Evolutionary conservation across 2,888 invertebrate species (phyloP).

Genomic region (Junonia oenone): DNA sequence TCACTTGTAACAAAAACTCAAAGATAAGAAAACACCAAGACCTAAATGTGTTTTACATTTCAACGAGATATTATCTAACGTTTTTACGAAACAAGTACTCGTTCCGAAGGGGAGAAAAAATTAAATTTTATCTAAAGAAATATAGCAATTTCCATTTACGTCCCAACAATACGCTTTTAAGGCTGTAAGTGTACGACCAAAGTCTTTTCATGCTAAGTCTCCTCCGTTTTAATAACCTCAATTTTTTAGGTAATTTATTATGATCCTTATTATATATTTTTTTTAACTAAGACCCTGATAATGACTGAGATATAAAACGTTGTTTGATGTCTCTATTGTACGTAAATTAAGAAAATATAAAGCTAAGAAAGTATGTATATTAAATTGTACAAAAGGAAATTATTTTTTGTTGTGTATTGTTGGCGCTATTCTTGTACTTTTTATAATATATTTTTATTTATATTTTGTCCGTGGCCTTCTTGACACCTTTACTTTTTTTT

Average conservation of each 20-base stretch:
- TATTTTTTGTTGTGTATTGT: too few relatives aligned
- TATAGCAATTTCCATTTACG: constrained; percentile 9
- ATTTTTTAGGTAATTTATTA: background rate
- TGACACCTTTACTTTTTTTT: too few relatives aligned
- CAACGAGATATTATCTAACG: background rate
- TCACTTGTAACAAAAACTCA: background rate
- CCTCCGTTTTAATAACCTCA: background rate
- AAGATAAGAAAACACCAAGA: background rate
- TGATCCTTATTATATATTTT: background rate
- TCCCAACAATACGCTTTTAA: constrained; percentile 12
- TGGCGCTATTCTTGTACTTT: too few relatives aligned
- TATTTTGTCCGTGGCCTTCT: too few relatives aligned
- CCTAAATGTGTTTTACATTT: background rate
- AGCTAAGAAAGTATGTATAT: too few relatives aligned
- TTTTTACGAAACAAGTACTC: background rate
- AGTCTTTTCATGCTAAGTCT: background rate
- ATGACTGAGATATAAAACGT: background rate
- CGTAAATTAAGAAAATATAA: too few relatives aligned
- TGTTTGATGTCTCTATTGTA: background rate
- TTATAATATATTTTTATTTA: too few relatives aligned
- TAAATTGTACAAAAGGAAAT: too few relatives aligned
- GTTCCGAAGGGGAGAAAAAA: background rate
- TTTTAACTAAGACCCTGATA: background rate
- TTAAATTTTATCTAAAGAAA: constrained; percentile 7
- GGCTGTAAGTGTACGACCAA: constrained; percentile 4